Conservation (phyloP, 2,113 vertebrate genomes). For the Microcebus griseorufus region DNA sequence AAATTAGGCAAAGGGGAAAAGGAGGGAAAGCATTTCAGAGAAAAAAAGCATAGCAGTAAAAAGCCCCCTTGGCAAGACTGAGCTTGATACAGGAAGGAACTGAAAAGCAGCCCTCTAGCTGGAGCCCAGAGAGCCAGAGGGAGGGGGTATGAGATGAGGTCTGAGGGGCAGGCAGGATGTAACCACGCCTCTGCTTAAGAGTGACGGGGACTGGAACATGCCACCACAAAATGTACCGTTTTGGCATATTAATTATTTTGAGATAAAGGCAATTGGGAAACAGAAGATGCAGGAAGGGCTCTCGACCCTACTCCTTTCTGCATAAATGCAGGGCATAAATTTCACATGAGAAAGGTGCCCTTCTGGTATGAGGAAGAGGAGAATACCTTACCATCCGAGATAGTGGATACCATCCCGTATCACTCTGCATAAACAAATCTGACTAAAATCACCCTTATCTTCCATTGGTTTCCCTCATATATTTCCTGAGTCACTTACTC, state of each 20-base stretch:
- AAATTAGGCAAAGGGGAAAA: not conserved
- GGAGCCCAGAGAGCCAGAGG: not conserved
- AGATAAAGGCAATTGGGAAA: not conserved
- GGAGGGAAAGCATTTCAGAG: not conserved
- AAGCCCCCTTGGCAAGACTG: not conserved
- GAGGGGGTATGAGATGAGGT: not conserved
- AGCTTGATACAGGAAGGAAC: fast-evolving
- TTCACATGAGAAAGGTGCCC: not conserved
- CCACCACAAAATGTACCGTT: not conserved
- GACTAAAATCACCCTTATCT: not conserved
- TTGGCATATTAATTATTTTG: not conserved
- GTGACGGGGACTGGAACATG: not conserved
- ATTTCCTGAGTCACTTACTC: not conserved
- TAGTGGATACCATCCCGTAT: not conserved
- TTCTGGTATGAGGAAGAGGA: not conserved
- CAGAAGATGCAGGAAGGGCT: not conserved
- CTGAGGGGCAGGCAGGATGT: not conserved
- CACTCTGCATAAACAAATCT: not conserved
- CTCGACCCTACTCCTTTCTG: not conserved
- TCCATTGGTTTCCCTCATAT: not conserved
- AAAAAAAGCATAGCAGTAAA: not conserved
- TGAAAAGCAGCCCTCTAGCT: not conserved
- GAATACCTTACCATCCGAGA: not conserved
- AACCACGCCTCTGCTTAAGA: fast-evolving
- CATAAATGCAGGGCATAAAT: not conserved